Conservation (phyloP, 1,140 invertebrate genomes). For the Drosophila rufa region DNA sequence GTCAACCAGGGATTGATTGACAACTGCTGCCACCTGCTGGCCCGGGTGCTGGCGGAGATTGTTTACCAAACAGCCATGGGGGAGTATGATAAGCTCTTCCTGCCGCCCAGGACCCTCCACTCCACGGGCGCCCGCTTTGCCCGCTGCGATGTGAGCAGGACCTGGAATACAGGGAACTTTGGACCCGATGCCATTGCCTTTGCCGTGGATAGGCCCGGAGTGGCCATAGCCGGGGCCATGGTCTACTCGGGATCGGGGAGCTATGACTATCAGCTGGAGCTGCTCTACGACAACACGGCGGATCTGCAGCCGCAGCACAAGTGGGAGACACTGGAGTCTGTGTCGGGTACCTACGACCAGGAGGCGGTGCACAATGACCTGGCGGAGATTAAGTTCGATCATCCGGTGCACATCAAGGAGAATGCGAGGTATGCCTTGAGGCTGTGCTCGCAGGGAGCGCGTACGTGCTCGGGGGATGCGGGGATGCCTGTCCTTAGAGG, state of each 20-base stretch:
- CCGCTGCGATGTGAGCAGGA: constrained; percentile 93
- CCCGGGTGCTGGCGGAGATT: constrained; percentile 94
- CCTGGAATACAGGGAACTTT: constrained; percentile 98
- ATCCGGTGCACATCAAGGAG: constrained; percentile 95
- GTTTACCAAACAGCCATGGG: constrained; percentile 88
- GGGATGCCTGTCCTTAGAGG: constrained; percentile 94
- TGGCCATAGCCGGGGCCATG: constrained; percentile 93
- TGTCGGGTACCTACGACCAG: constrained; percentile 82
- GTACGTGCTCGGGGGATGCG: constrained; percentile 96
- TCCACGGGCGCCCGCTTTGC: constrained; percentile 96
- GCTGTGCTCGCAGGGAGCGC: constrained; percentile 95
- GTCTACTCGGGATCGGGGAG: constrained; percentile 95
- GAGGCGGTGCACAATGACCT: constrained; percentile 90
- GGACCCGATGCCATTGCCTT: constrained; percentile 98
- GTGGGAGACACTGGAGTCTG: constrained; percentile 82
- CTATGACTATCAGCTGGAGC: constrained; percentile 96
- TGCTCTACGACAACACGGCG: constrained; percentile 91
- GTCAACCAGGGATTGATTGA: constrained; percentile 88
- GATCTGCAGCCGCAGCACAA: constrained; percentile 86
- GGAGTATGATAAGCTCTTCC: constrained; percentile 87
- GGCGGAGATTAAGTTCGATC: constrained; percentile 96
- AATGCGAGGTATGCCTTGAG: constrained; percentile 95
- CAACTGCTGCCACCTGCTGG: constrained; percentile 94
- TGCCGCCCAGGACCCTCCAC: constrained; percentile 88
- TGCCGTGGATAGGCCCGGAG: constrained; percentile 94